Evolutionary conservation across 2,888 invertebrate species (phyloP).

Genomic region (Diplolepis rosae): DNA sequence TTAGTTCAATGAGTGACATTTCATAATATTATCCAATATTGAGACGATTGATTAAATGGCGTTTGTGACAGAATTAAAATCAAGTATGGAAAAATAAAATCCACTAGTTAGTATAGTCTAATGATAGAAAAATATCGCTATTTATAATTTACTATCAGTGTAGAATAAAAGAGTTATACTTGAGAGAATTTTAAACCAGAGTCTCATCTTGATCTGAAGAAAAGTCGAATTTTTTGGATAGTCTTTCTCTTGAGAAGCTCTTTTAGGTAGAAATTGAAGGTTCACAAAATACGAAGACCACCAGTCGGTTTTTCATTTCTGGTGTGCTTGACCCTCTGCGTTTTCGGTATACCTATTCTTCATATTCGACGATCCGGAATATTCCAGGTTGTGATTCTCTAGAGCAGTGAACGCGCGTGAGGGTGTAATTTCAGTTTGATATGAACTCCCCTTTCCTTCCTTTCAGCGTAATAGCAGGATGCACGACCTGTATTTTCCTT

Average conservation of each 20-base stretch:
- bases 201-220: neutral
- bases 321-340: constrained; percentile 45
- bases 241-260: neutral
- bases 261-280: neutral
- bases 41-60: neutral
- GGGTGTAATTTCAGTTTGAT: constrained; percentile 55
- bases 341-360: constrained; percentile 55
- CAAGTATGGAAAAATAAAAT: neutral
- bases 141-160: too few species aligned
- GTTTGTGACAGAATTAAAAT: neutral
- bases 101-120: too few species aligned
- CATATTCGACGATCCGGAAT: constrained; percentile 58
- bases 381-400: constrained; percentile 49
- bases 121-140: too few species aligned
- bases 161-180: neutral
- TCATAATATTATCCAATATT: neutral
- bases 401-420: constrained; percentile 43
- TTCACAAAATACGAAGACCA: neutral
- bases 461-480: constrained; percentile 37
- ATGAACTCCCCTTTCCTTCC: constrained; percentile 33
- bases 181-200: neutral
- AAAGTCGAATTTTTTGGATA: neutral
- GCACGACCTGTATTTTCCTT: constrained; percentile 49
- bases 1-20: neutral
- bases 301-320: constrained; percentile 47